A percentile compares a stretch with the other conserved stretches of the same genome.
Evolutionary conservation across 2,113 vertebrate genomes (phyloP).

Genomic region (Megaceryle torquata): DNA sequence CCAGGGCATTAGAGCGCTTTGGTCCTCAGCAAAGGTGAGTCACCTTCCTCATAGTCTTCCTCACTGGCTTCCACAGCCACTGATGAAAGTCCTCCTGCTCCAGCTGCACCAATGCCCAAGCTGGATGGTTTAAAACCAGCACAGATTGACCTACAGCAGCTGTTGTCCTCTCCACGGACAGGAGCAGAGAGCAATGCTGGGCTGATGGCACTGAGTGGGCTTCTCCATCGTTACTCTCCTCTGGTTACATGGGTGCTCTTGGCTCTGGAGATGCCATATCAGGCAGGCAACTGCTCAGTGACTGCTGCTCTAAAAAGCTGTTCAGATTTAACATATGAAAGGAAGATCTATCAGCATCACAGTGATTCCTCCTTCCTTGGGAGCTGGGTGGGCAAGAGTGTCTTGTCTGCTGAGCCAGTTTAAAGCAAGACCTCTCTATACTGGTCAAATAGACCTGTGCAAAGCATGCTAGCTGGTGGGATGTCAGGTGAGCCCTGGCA

Average conservation of each 20-base stretch:
- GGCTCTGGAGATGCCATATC: not conserved
- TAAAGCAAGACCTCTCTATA: not conserved
- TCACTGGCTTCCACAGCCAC: not conserved
- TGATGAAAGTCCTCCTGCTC: not conserved
- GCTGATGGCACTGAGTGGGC: not conserved
- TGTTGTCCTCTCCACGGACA: not conserved
- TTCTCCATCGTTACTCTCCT: not conserved
- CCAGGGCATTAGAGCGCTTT: not conserved
- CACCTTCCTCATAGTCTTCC: not conserved
- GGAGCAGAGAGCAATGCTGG: not conserved
- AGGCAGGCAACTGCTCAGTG: not conserved
- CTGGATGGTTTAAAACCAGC: not conserved
- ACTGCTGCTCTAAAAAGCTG: not conserved
- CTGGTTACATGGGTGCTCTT: not conserved
- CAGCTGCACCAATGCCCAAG: not conserved
- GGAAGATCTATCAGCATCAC: not conserved
- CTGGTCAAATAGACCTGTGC: not conserved
- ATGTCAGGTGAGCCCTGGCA: not conserved
- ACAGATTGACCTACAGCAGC: accelerated
- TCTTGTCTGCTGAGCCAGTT: not conserved
- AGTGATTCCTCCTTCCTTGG: not conserved
- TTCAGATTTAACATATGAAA: not conserved
- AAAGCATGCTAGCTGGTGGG: not conserved
- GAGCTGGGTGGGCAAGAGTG: not conserved
- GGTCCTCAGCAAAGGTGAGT: not conserved